Percentiles rank a stretch among this genome's conserved stretches.
These are phyloP conservation scores for Limonius californicus DNA, from an alignment of 1,140 invertebrate genomes.

Conservation along the genomic window DNA sequence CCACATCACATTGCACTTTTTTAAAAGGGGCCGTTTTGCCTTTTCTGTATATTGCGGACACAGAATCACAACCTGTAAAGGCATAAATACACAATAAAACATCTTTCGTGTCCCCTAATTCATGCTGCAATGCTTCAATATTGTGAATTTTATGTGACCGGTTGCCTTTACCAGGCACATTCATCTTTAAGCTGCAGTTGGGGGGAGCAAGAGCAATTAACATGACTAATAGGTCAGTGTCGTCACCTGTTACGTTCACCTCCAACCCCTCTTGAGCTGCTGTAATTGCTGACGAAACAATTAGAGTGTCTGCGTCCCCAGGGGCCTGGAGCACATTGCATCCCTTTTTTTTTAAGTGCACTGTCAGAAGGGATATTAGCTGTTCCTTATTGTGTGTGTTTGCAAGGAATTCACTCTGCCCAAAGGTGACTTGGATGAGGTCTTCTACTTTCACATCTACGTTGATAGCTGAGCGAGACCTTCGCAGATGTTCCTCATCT, in stretches of 20 bases:
- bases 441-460: constrained; percentile 15
- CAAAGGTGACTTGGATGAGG: constrained; percentile 14
- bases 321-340: constrained; percentile 14
- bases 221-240: constrained; percentile 17
- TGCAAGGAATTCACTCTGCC: constrained; percentile 17
- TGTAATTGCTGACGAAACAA: constrained; percentile 13
- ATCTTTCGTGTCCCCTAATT: constrained; percentile 16
- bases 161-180: constrained; percentile 11
- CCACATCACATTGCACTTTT: constrained; percentile 14
- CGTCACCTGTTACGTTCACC: constrained; percentile 10
- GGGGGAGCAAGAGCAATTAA: neutral
- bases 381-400: constrained; percentile 12
- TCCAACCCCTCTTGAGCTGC: constrained; percentile 10
- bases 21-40: constrained; percentile 12
- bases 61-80: constrained; percentile 17
- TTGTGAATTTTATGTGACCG: constrained; percentile 9
- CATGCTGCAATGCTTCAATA: constrained; percentile 12
- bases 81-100: constrained; percentile 1
- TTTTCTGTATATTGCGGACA: constrained; percentile 15
- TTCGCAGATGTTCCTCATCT: constrained; percentile 15
- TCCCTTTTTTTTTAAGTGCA: constrained; percentile 11
- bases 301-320: constrained; percentile 13
- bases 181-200: constrained; percentile 10
- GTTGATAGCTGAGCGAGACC: constrained; percentile 1
- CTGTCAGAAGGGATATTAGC: constrained; percentile 16